Evolutionary conservation across 1,140 invertebrate species (phyloP), one percentile per base, ranked within the genome.

Genomic region (Limonius californicus): DNA sequence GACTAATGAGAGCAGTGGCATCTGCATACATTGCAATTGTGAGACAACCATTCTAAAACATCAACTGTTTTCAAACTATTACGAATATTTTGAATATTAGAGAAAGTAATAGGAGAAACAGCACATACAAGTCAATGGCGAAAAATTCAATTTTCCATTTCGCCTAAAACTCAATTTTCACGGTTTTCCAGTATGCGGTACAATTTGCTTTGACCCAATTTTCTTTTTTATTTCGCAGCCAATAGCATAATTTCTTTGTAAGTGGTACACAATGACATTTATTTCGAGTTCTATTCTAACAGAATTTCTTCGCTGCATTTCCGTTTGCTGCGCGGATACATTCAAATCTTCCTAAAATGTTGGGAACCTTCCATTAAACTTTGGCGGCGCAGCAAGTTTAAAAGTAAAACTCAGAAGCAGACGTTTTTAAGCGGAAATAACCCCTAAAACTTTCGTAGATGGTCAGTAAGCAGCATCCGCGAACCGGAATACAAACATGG

Each of bases 391-490:
- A 45, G 42, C 42, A 18, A 50, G 45, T 50, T 50, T 50, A 50
- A 50, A 50, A 50, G 45, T 50, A 50, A 50, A 50, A 50, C 45
- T 50, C 14, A 14, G 45, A 50, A 50, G 45, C 45, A 50, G 45
- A 50, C 45, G 45, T 50, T 50, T 50, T 50, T 50, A 50, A 50
- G 45, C 45, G 45, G 45, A 50, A 50, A 50, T 50, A 50, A 50
- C 45, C 45, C 16, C 45, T 50, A 50, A 50, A 50, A 50, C 45
- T 50, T 50, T 50, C 14, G 45, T 50, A 50, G 45, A 50, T 50
- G 45, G 45, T 18, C 45, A 50, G 45, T 50, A 50, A 50, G 45
- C 45, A 50, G 45, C 45, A 50, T 50, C 45, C 45, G 45, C 14
- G 45, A 50, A 50, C 45, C 45, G 45, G 45, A 50, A 50, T 50